Conservation (phyloP, 2,113 vertebrate genomes). For the Cervus canadensis region DNA sequence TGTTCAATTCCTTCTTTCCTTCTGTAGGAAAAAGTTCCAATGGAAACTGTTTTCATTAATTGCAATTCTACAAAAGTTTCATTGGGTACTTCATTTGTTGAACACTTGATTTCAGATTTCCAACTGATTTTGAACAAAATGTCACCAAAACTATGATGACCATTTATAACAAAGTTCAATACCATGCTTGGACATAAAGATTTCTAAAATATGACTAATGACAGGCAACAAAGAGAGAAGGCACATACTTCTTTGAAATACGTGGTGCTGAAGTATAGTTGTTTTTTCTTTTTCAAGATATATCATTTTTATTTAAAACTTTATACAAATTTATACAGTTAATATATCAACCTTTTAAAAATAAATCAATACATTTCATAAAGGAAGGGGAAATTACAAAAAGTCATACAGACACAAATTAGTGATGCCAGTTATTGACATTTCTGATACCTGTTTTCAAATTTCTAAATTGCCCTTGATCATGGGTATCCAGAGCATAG, state of each 20-base stretch:
- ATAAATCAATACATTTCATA: too few relatives aligned
- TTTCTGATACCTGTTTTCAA: too few relatives aligned
- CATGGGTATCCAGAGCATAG: too few relatives aligned
- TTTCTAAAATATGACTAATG: neutral
- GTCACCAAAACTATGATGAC: neutral
- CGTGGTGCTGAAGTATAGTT: neutral
- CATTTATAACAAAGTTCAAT: slow-evolving; percentile 2
- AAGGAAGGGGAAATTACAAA: too few relatives aligned
- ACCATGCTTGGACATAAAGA: neutral
- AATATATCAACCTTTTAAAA: too few relatives aligned
- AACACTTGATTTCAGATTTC: neutral
- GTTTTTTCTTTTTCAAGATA: too few relatives aligned
- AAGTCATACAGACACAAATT: too few relatives aligned
- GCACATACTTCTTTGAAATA: neutral
- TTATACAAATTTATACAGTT: too few relatives aligned
- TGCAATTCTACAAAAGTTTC: neutral
- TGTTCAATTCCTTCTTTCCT: neutral
- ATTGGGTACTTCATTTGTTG: neutral
- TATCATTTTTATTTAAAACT: too few relatives aligned
- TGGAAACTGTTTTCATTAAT: neutral
- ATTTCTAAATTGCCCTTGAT: too few relatives aligned
- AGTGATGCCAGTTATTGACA: too few relatives aligned
- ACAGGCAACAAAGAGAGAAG: neutral
- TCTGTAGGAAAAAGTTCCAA: neutral
- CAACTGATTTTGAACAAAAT: neutral